Percentiles rank a stretch among this genome's conserved stretches.
These are phyloP conservation scores for Eulemur macaco DNA, from an alignment of 2,113 vertebrate genomes.

Conservation along the genomic window DNA sequence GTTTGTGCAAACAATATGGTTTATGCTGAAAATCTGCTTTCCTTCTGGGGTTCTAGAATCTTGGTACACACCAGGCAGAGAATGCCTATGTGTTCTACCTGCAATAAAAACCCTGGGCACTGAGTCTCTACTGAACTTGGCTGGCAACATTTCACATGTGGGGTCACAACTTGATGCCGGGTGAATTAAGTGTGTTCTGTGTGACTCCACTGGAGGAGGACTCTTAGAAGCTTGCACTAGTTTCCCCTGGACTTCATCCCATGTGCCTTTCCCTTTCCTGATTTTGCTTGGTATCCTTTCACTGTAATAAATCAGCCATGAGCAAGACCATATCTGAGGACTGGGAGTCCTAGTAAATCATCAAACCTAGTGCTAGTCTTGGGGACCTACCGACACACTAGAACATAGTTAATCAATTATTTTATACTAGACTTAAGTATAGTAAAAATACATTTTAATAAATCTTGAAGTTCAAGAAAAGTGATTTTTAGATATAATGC, in stretches of 20 bases:
- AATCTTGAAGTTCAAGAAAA: constrained; percentile 1
- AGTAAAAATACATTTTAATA: not conserved
- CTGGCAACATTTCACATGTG: not conserved
- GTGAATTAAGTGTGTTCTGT: not conserved
- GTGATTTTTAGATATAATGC: not conserved
- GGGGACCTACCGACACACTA: not conserved
- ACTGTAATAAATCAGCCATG: not conserved
- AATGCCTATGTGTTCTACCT: not conserved
- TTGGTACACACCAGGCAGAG: not conserved
- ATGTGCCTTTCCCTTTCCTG: not conserved
- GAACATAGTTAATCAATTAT: not conserved
- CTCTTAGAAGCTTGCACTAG: not conserved
- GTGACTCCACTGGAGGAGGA: not conserved
- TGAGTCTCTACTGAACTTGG: not conserved
- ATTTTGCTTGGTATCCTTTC: not conserved
- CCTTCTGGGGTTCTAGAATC: not conserved
- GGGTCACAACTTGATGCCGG: not conserved
- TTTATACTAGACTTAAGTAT: not conserved
- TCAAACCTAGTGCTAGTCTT: not conserved
- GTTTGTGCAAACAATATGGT: not conserved
- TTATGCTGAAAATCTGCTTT: not conserved
- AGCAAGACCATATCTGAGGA: not conserved
- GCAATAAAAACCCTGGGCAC: not conserved
- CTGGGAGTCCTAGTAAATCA: not conserved
- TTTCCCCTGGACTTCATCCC: not conserved